Evolutionary conservation across 1,140 invertebrate genomes (phyloP), one percentile per base, ranked within the genome.

Genomic region (Calycopis cecrops): DNA sequence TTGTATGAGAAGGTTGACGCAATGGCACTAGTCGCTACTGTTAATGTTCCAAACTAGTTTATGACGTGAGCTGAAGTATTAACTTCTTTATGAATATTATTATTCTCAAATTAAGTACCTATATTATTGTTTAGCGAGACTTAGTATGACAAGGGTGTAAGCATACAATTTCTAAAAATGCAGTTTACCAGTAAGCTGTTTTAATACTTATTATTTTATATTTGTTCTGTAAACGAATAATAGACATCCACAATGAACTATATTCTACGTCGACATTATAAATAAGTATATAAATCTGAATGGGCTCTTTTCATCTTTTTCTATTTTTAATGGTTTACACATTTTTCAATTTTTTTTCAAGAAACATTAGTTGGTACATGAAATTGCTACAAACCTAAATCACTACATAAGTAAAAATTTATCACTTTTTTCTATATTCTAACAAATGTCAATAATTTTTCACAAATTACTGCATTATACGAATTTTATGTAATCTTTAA

Each of bases 21-120:
- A 71, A 76, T 76, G 76, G 72, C 67, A 76, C 71, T 65, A 56
- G 56, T 60, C 57, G 53, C 48, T 54, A 33, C 42, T 34, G 16
- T 34, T 37, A 48, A 52, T 18, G 21, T 17, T 47, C 42, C 40
- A 56, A 50, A 38, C 48, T 42, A 44, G 14, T 52, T 52, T 34
- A 44, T 53, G 3, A 53, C 28, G 42, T 28, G 38, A 40, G 10
- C 50, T 12, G 17, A 52, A 52, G 38, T 17, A 17, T 18, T 51
- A 51, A 35, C 35, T 35, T 51, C 49, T 16, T 44, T 9, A 44
- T 9, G 17, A 44, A 14, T 44, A 37, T 9, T 3, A 37, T 37
- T 44, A 44, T 17, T 12, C 4, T 44, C 40, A 16, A 44, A 44
- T 44, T 44, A 44, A 44, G 40, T 44, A 44, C 40, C 40, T 44